A percentile compares a stretch with the other conserved stretches of the same genome.
Conservation (phyloP, 2,888 invertebrate genomes). For the Pseudoips prasinana region DNA sequence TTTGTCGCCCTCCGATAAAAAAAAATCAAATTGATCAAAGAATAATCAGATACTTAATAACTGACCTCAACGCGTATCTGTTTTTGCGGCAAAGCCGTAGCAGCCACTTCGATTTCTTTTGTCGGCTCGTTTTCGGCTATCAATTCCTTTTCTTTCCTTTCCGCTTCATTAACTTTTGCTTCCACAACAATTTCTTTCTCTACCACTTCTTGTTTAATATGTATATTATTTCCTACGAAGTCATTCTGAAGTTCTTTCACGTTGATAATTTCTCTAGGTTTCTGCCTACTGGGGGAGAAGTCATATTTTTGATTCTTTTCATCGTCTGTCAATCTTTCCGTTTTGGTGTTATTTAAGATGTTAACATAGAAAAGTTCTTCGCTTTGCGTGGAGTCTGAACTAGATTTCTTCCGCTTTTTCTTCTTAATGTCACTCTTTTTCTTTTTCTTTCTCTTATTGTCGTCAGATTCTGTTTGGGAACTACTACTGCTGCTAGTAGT, state of each 20-base stretch:
- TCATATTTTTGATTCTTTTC: slow-evolving; percentile 55
- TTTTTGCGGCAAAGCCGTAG: too few species aligned
- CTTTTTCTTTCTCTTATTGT: slow-evolving; percentile 35
- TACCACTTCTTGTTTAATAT: slow-evolving; percentile 59
- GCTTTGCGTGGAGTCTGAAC: slow-evolving; percentile 52
- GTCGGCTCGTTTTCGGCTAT: too few species aligned
- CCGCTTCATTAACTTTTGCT: slow-evolving; percentile 7
- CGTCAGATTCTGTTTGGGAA: slow-evolving; percentile 35
- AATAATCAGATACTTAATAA: too few species aligned
- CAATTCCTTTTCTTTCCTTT: background rate
- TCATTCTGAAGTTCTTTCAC: slow-evolving; percentile 73
- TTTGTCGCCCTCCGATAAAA: too few species aligned
- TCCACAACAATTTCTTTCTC: slow-evolving; percentile 21
- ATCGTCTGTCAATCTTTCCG: slow-evolving; percentile 66
- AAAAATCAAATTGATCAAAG: too few species aligned
- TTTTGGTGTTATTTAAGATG: slow-evolving; percentile 71
- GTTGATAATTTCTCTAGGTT: slow-evolving; percentile 67
- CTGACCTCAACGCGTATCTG: too few species aligned
- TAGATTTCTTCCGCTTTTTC: slow-evolving; percentile 50
- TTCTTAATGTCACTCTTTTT: slow-evolving; percentile 35
- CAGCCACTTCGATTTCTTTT: too few species aligned
- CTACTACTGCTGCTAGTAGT: slow-evolving; percentile 31
- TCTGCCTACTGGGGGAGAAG: slow-evolving; percentile 58
- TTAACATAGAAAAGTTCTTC: slow-evolving; percentile 68
- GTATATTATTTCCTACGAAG: slow-evolving; percentile 63